Evolutionary conservation across 2,888 invertebrate species (phyloP).

Genomic region (Epinotia bilunana): DNA sequence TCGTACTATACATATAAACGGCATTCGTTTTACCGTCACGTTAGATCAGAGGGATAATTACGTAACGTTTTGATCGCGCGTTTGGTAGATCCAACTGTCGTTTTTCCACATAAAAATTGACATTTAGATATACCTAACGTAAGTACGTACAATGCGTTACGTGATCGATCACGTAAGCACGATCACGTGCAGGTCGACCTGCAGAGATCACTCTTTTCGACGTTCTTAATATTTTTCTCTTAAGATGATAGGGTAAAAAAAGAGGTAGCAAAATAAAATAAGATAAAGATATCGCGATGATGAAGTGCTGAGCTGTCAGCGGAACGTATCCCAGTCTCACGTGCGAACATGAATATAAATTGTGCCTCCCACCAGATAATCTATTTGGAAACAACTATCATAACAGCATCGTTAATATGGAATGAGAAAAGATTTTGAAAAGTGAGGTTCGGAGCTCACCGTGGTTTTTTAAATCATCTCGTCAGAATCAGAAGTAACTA

Average conservation of each 20-base stretch:
- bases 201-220: background rate
- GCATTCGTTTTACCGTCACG: no score
- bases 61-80: no score
- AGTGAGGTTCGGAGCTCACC: background rate
- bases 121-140: no score
- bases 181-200: no score
- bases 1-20: no score
- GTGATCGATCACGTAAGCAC: no score
- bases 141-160: no score
- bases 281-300: slow-evolving; percentile 52
- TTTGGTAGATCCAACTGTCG: no score
- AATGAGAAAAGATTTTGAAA: background rate
- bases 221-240: background rate
- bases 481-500: background rate
- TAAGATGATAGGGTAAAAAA: slow-evolving; percentile 25
- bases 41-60: no score
- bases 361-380: slow-evolving; percentile 23
- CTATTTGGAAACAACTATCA: slow-evolving; percentile 18
- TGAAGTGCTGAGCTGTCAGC: slow-evolving; percentile 48
- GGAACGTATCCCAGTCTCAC: slow-evolving; percentile 28
- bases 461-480: background rate
- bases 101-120: no score
- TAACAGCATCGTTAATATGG: slow-evolving; percentile 6
- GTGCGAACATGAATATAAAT: slow-evolving; percentile 38
- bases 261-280: slow-evolving; percentile 54